phyloP scores from a whole-genome alignment of 37 sponge, comb jelly and placozoan species.

The Tethya wilhelma region DNA sequence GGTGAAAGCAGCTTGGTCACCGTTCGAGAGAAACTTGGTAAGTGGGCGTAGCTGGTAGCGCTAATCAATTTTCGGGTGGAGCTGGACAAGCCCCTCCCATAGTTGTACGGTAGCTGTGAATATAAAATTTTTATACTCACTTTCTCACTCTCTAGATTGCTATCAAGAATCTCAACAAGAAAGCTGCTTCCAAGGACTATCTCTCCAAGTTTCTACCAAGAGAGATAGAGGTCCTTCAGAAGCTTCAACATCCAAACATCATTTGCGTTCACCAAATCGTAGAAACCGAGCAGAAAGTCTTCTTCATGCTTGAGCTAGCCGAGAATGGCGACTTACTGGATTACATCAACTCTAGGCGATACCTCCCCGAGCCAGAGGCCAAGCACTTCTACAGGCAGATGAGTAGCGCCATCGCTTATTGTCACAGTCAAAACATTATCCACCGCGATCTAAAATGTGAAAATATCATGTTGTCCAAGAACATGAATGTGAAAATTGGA shows the following conservation, averaged over 20 bases:
- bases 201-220: conserved; percentile 88
- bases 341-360: conserved; percentile 78
- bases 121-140: background rate
- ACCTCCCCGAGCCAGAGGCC: conserved; percentile 78
- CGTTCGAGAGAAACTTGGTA: conserved; percentile 52
- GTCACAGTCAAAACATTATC: conserved; percentile 66
- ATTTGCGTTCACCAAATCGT: conserved; percentile 66
- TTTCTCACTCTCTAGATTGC: conserved; percentile 72
- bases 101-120: background rate
- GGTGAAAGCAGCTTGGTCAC: conserved; percentile 81
- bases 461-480: conserved; percentile 81
- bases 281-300: conserved; percentile 73
- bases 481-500: conserved; percentile 83
- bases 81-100: background rate
- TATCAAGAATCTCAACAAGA: conserved; percentile 86
- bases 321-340: conserved; percentile 92
- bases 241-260: conserved; percentile 68
- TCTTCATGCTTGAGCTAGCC: conserved; percentile 90
- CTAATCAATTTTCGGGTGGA: background rate
- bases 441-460: conserved; percentile 97
- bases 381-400: conserved; percentile 70
- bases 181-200: conserved; percentile 77
- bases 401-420: conserved; percentile 58
- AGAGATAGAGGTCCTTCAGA: conserved; percentile 79
- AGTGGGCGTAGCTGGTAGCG: background rate